Base-by-base conservation (phyloP, 2,888 invertebrate genomes). In the Scelioninae gen. 2 region DNA sequence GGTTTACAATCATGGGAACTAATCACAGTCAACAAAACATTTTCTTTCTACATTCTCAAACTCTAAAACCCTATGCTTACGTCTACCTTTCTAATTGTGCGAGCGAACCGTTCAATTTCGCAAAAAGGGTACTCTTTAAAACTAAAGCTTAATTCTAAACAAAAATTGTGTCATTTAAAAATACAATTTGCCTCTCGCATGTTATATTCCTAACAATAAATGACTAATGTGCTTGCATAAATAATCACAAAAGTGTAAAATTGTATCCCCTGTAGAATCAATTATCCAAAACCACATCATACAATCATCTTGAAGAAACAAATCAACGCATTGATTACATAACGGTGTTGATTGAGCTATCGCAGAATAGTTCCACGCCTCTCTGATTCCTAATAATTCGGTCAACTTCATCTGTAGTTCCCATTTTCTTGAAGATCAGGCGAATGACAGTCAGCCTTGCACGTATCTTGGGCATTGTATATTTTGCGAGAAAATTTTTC, bases 381-480 rank as follows among this genome's bases (percentile, higher is more conserved):
- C 2, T 41, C 10, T 19, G 9, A 9, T 31, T 5, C 10, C 16
- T 19, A 41, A 18, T 19, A 41, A n/a, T 10, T 19, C 41, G 41
- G 19, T 41, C 3, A 10, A 15, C n/a, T n/a, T n/a, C 2, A 10
- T 41, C n/a, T n/a, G n/a, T n/a, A n/a, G n/a, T 10, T 2, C 5
- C 19, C 2, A 9, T 41, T 19, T 41, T 1, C 41, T n/a, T 19
- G 18, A 35, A 11, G 2, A 19, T 41, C 19, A 2, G 7, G 5
- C 2, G 10, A n/a, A 35, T 6, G 11, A 35, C 22, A 48, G 11
- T 33, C 50, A n/a, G n/a, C n/a, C n/a, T n/a, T n/a, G 11, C n/a
- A 16, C 50, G 35, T 55, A 41, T 55, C 41, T 39, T 41, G 28
- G 16, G 6, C n/a, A n/a, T n/a, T n/a, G n/a, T n/a, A n/a, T n/a